Conservation (phyloP, 2,888 invertebrate genomes). For the Lamproptera curius region DNA sequence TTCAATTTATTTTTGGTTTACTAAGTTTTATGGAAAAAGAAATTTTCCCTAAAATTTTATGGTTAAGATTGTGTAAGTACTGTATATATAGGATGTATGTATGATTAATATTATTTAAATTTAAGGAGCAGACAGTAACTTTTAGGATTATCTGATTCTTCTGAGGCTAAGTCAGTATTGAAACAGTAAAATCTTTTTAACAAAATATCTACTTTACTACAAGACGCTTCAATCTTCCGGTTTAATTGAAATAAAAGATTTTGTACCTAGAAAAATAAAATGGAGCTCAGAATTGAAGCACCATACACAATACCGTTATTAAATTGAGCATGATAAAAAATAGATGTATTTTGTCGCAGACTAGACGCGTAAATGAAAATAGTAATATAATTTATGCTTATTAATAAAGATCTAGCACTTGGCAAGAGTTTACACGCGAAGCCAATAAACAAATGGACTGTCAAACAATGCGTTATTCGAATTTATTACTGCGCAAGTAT, state of each 20-base stretch:
- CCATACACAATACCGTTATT: too few species aligned
- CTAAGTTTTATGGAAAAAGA: neutral
- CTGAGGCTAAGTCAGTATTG: too few species aligned
- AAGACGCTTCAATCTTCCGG: too few species aligned
- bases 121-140: too few species aligned
- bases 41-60: neutral
- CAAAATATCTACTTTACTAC: too few species aligned
- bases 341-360: too few species aligned
- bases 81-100: neutral
- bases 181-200: too few species aligned
- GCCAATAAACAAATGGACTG: slow-evolving; percentile 21
- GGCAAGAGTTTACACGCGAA: slow-evolving; percentile 5
- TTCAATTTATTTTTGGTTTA: neutral
- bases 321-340: neutral
- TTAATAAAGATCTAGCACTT: slow-evolving; percentile 11
- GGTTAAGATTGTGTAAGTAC: neutral
- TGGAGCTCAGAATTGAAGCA: too few species aligned
- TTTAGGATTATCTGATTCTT: too few species aligned
- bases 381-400: slow-evolving; percentile 6
- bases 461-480: slow-evolving; percentile 14
- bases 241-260: too few species aligned
- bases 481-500: slow-evolving; percentile 14
- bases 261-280: too few species aligned
- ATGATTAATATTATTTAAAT: neutral
- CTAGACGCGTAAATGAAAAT: neutral